Conservation (phyloP, 2,113 vertebrate genomes). For the Bos javanicus region DNA sequence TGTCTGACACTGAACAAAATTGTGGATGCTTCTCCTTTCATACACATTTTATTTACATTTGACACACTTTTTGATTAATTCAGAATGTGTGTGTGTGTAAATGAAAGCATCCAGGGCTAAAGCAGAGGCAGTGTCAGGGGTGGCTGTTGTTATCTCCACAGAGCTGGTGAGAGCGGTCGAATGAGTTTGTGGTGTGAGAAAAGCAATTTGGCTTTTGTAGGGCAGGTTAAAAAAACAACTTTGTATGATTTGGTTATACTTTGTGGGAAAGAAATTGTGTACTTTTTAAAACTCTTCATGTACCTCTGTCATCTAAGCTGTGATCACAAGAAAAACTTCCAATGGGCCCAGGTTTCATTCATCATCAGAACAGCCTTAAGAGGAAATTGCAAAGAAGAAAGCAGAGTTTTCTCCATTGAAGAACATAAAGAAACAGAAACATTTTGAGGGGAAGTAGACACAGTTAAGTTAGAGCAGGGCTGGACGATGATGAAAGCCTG, state of each 20-base stretch:
- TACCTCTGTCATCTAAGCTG: not conserved
- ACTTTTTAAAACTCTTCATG: not conserved
- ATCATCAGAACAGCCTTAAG: not conserved
- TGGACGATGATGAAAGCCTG: not conserved
- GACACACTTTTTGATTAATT: not conserved
- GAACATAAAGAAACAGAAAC: not conserved
- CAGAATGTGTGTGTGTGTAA: not conserved
- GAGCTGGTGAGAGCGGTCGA: not conserved
- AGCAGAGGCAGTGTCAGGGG: not conserved
- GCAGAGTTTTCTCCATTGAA: not conserved
- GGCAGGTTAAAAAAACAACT: not conserved
- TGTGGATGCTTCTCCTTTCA: not conserved
- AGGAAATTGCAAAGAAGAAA: not conserved
- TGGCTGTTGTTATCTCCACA: not conserved
- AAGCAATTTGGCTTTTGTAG: not conserved
- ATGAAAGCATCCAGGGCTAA: not conserved
- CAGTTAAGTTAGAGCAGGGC: not conserved
- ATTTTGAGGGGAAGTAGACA: not conserved
- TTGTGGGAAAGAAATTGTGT: not conserved
- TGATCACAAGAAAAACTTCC: not conserved
- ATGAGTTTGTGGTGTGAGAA: not conserved
- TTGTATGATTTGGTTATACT: not conserved
- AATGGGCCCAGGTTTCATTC: not conserved
- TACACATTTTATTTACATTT: not conserved
- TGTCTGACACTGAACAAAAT: not conserved